Base-by-base conservation (phyloP, 2,113 vertebrate species). In the Egretta garzetta region DNA sequence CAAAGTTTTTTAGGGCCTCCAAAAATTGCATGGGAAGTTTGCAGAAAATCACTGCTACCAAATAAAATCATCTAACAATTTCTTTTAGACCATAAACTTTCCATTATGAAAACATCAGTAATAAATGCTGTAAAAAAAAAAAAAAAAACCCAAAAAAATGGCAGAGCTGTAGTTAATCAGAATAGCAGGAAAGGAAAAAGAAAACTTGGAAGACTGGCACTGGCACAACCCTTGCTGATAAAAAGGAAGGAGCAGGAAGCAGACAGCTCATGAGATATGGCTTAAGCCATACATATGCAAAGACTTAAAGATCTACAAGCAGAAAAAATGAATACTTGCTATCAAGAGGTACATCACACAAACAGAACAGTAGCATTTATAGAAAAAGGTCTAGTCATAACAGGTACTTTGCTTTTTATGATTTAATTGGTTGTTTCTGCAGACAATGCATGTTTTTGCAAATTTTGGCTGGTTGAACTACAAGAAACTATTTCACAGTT, bases 181-280 rank as follows among this genome's bases (percentile, higher is more conserved):
- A 96, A 89, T 74, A 87, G 45, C 64, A 96, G 80, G 86, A 95
- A 93, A 63, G 49, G 18, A 85, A 90, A 93, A 90, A 72, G 53
- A 27, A 81, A 70, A 70, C 80, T 85, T 91, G 58, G 70, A 95
- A 95, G 66, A 94, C 58, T 73, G 68, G 71, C 72, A 88, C 30
- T 85, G 83, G 88, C 91, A 94, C 35, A 97, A 68, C n/a, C 19
- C 77, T 89, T 70, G 63, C 71, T 66, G 93, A 81, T 87, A 91
- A 79, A 89, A 94, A 82, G 35, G 33, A 94, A 93, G 80, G 63
- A 95, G 75, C 63, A 86, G 95, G 94, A 97, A 96, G 76, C 83
- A 95, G 62, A 30, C 49, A 85, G 80, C 55, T 91, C 45, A 30
- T 26, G 32, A 0, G 4, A 79, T 91, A 79, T 2, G 23, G 28